Percentiles rank a stretch among this genome's conserved stretches.
Evolutionary conservation across 2,888 invertebrate genomes (phyloP).

Genomic region (Phaedon cochleariae): DNA sequence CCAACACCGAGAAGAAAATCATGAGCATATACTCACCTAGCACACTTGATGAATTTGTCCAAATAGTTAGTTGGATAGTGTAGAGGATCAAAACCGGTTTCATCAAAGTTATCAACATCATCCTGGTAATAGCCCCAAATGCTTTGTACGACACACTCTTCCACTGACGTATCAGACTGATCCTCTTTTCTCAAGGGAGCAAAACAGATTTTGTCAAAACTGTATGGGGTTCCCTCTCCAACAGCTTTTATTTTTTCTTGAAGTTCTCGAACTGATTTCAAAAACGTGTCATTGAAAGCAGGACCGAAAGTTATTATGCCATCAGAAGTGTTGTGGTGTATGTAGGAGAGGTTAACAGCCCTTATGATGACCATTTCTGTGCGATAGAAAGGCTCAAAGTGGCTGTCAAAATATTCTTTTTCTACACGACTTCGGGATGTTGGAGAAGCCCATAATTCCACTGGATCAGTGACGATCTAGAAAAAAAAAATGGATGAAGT

Average conservation of each 20-base stretch:
- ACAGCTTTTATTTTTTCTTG: slow-evolving; percentile 75
- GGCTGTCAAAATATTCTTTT: slow-evolving; percentile 88
- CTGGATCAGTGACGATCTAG: slow-evolving; percentile 79
- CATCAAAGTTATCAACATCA: slow-evolving; percentile 67
- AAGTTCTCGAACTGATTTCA: slow-evolving; percentile 74
- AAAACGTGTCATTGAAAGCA: slow-evolving; percentile 83
- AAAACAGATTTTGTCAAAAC: slow-evolving; percentile 88
- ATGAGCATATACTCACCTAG: slow-evolving; percentile 65
- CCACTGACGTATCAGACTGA: slow-evolving; percentile 62
- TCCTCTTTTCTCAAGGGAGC: slow-evolving; percentile 81
- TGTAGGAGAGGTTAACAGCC: slow-evolving; percentile 71
- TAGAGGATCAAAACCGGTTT: slow-evolving; percentile 58
- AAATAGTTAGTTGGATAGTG: slow-evolving; percentile 70
- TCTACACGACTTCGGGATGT: slow-evolving; percentile 87
- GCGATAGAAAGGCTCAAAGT: slow-evolving; percentile 94
- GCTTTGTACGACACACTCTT: slow-evolving; percentile 87
- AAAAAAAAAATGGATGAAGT: no score
- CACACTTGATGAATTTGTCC: slow-evolving; percentile 77
- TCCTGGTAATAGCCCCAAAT: slow-evolving; percentile 93
- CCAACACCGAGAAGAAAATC: no score
- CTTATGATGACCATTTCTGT: slow-evolving; percentile 88
- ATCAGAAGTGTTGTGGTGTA: slow-evolving; percentile 73
- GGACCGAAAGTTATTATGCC: slow-evolving; percentile 80
- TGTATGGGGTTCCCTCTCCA: slow-evolving; percentile 63
- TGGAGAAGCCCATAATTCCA: slow-evolving; percentile 96